Percentiles rank a stretch among this genome's conserved stretches.
phyloP scores from a whole-genome alignment of 2,888 invertebrate species.

The Hypomecis punctinalis region DNA sequence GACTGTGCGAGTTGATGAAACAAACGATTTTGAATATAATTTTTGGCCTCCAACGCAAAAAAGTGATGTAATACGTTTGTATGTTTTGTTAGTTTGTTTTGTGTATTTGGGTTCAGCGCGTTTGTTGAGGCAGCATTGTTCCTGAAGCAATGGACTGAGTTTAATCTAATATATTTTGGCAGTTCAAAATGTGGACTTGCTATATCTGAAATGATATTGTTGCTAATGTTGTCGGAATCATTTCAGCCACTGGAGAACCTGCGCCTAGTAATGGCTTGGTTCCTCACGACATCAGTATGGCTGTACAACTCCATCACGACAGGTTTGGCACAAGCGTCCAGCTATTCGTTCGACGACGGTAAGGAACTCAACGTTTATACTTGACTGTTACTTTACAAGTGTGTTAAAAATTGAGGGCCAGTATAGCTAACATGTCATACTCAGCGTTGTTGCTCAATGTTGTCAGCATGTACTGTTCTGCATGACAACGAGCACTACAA shows the following conservation, averaged over 20 bases:
- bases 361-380: slow-evolving; percentile 44
- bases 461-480: slow-evolving; percentile 76
- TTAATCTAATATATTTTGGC: too few species aligned
- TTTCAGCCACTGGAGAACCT: slow-evolving; percentile 86
- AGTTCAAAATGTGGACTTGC: too few species aligned
- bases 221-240: not conserved
- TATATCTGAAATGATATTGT: too few species aligned
- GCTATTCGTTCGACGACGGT: slow-evolving; percentile 77
- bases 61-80: too few species aligned
- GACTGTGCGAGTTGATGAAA: too few species aligned
- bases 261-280: slow-evolving; percentile 84
- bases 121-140: too few species aligned
- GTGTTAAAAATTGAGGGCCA: not conserved
- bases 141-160: too few species aligned
- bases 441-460: slow-evolving; percentile 65
- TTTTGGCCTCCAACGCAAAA: too few species aligned
- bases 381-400: not conserved
- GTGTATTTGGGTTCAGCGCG: too few species aligned
- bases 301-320: slow-evolving; percentile 83
- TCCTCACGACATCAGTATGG: slow-evolving; percentile 84
- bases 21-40: too few species aligned
- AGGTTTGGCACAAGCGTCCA: slow-evolving; percentile 78
- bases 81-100: too few species aligned
- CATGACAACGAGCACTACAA: slow-evolving; percentile 70
- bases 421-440: slow-evolving; percentile 17